phyloP scores from a whole-genome alignment of 2,888 invertebrate species.

The Pycnomerus fuliginosus region DNA sequence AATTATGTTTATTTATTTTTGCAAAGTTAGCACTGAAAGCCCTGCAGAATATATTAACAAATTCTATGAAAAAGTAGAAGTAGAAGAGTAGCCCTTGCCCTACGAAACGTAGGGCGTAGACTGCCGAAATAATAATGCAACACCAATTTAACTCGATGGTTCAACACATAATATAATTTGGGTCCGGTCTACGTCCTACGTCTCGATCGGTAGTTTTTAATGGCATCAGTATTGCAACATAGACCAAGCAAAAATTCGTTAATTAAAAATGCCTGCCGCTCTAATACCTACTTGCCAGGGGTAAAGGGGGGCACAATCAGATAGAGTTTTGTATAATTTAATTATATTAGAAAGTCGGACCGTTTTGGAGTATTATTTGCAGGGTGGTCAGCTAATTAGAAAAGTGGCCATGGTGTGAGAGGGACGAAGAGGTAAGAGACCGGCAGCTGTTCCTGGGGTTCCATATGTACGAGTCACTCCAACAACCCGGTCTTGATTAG shows the following conservation, averaged over 20 bases:
- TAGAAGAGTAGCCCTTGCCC: too few relatives aligned
- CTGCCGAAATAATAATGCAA: background rate
- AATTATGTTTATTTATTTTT: too few relatives aligned
- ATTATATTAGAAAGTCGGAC: slow-evolving; percentile 15
- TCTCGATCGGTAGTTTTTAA: background rate
- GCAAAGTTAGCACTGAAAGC: too few relatives aligned
- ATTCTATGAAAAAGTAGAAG: too few relatives aligned
- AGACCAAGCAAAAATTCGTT: too few relatives aligned
- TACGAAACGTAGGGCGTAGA: too few relatives aligned
- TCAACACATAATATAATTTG: background rate
- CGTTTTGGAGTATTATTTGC: slow-evolving; percentile 15
- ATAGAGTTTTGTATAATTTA: background rate
- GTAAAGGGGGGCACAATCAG: background rate
- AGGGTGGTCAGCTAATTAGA: slow-evolving; percentile 29
- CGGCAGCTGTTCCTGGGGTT: slow-evolving; percentile 36
- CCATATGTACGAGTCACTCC: slow-evolving; percentile 35
- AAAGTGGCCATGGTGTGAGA: slow-evolving; percentile 14
- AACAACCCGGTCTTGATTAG: slow-evolving; percentile 54
- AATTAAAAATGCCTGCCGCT: background rate
- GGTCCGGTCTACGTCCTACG: background rate
- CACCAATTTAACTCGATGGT: background rate
- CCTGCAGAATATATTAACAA: too few relatives aligned
- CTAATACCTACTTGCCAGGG: background rate
- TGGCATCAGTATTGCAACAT: background rate
- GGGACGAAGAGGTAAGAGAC: slow-evolving; percentile 6